Evolutionary conservation across 1,140 invertebrate species (phyloP).

Genomic region (Apis laboriosa): DNA sequence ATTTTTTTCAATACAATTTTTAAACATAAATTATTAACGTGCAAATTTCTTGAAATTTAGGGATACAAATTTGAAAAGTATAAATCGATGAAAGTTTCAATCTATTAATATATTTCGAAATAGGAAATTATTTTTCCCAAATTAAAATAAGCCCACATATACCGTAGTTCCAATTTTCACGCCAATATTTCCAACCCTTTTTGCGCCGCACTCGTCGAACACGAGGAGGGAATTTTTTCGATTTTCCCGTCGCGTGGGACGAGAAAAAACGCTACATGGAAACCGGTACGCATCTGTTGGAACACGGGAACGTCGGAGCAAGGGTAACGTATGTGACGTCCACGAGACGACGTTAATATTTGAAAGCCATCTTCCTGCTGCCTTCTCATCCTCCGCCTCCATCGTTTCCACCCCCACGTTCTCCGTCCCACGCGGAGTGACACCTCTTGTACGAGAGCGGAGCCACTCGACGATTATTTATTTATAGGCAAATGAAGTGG

Average conservation of each 20-base stretch:
- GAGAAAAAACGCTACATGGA: slow-evolving; percentile 39
- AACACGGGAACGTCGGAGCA: slow-evolving; percentile 51
- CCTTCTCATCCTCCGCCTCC: slow-evolving; percentile 52
- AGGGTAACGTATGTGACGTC: slow-evolving; percentile 70
- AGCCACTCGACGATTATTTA: slow-evolving; percentile 76
- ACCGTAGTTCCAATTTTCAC: not conserved
- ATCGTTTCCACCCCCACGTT: slow-evolving; percentile 26
- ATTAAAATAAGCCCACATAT: too few relatives aligned
- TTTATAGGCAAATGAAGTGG: slow-evolving; percentile 78
- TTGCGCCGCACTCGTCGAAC: not conserved
- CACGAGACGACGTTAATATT: slow-evolving; percentile 70
- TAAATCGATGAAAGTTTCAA: too few relatives aligned
- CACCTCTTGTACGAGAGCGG: slow-evolving; percentile 61
- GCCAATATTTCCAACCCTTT: slow-evolving; percentile 1
- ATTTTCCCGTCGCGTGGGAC: slow-evolving; percentile 23
- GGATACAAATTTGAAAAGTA: not conserved
- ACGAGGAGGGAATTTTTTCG: not conserved
- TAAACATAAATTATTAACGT: not conserved
- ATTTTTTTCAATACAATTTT: not conserved
- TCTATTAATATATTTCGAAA: too few relatives aligned
- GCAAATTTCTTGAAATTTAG: not conserved
- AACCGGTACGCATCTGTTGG: slow-evolving; percentile 53
- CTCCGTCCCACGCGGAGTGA: slow-evolving; percentile 58
- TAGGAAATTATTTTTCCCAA: too few relatives aligned
- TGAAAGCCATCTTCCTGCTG: slow-evolving; percentile 65